These are phyloP conservation scores for Drymonia ruficornis DNA, from an alignment of 2,888 invertebrate genomes.

Conservation along the genomic window DNA sequence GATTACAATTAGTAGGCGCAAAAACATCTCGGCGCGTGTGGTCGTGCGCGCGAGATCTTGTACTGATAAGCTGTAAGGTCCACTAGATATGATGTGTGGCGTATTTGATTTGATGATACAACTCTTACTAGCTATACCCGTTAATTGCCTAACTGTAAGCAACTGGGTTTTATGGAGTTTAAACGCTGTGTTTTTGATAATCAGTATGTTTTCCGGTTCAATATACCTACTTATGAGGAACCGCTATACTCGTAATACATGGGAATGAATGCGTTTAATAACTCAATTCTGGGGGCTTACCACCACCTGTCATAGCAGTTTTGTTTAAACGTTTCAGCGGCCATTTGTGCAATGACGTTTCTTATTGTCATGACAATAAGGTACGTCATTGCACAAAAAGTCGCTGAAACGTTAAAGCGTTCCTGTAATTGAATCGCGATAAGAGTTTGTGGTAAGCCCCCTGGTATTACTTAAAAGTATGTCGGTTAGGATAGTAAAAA, in stretches of 20 bases:
- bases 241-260: not conserved
- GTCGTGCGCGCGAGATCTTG: conserved; percentile 51
- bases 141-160: conserved; percentile 32
- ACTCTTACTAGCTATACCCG: conserved; percentile 33
- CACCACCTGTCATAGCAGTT: no score
- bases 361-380: no score
- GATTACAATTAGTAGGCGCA: conserved; percentile 57
- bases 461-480: no score
- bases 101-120: conserved; percentile 48
- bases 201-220: conserved; percentile 5
- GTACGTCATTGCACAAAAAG: no score
- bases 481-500: not conserved
- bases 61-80: conserved; percentile 53
- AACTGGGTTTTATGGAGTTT: conserved; percentile 12
- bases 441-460: no score
- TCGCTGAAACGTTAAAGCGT: no score
- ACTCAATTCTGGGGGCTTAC: not conserved
- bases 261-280: not conserved
- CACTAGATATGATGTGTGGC: conserved; percentile 45
- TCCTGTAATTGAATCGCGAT: no score
- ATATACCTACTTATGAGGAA: not conserved
- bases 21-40: conserved; percentile 63
- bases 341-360: no score
- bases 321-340: no score
- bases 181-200: conserved; percentile 4